Base-by-base conservation (phyloP, 1,140 invertebrate species). In the Centruroides vittatus region DNA sequence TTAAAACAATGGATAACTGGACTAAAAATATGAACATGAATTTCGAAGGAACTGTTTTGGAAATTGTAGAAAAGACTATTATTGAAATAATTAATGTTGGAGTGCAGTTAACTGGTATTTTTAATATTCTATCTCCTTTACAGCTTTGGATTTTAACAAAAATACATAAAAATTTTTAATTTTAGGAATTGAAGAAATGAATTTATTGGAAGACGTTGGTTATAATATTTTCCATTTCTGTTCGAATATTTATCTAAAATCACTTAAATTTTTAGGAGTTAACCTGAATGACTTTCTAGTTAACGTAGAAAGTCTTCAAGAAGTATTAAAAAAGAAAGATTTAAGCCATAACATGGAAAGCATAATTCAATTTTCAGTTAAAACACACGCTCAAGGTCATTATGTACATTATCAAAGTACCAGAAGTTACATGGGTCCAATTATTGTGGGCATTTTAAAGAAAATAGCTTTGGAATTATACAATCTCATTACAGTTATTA, bases 221-320 rank as follows among this genome's bases (percentile, higher is more conserved):
- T 60, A 60, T 5, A 57, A 13, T 59, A 59, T 61, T n/a, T 56
- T 48, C 13, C 48, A 55, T 10, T 64, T 23, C 46, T 63, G 63
- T 48, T 56, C 51, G 36, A 46, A 11, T 9, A 48, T 46, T 55
- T 64, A 61, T 58, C 60, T 35, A 34, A 63, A 66, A 54, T 48
- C 57, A 0, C 49, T 66, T 11, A 56, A 50, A 50, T 66, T 66
- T 48, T 52, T 66, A 3, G 65, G 65, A 2, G 59, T 57, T 12
- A 64, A 59, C 46, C 54, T 66, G 2, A 53, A 61, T 53, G 62
- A 66, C 6, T 64, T 66, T 61, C 52, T 64, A 55, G 35, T 62
- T 3, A 66, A 61, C 48, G 55, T 66, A 6, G 65, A 66, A 55
- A 66, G 61, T 54, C 59, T 66, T 46, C 60, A 61, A 36, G 63